These are phyloP conservation scores for Salminus brasiliensis DNA, from an alignment of 2,113 vertebrate genomes.

Conservation along the genomic window DNA sequence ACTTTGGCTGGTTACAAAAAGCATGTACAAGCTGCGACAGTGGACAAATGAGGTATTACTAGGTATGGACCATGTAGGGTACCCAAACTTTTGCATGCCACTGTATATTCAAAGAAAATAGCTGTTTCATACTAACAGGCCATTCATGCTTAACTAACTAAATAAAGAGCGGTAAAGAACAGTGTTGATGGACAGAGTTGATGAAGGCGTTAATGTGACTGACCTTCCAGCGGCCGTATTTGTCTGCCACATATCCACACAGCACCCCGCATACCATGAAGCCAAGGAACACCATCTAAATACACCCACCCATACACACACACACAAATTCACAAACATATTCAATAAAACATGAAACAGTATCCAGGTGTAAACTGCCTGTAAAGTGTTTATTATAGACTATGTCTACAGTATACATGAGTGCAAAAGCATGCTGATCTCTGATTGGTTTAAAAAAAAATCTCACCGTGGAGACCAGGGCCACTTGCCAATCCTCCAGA, in stretches of 20 bases:
- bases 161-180: neutral
- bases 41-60: too few relatives aligned
- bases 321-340: slow-evolving; percentile 32
- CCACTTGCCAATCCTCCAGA: slow-evolving; percentile 93
- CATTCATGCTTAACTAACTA: neutral
- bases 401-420: neutral
- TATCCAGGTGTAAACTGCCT: neutral
- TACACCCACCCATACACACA: slow-evolving; percentile 2
- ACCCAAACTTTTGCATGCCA: too few relatives aligned
- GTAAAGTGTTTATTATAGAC: neutral
- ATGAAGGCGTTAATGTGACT: slow-evolving; percentile 11
- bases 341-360: neutral
- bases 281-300: slow-evolving; percentile 95
- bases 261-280: slow-evolving; percentile 91
- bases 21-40: too few relatives aligned
- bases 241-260: slow-evolving; percentile 86
- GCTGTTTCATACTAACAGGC: too few relatives aligned
- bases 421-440: neutral
- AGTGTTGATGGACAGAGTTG: neutral
- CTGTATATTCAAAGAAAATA: too few relatives aligned
- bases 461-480: slow-evolving; percentile 93
- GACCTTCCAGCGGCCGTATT: slow-evolving; percentile 94
- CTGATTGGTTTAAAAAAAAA: slow-evolving; percentile 51
- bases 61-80: too few relatives aligned
- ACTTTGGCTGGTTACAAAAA: too few relatives aligned